Evolutionary conservation across 2,797 vertebrate genomes (phyloP).

Genomic region (Dendrocincla tyrannina): DNA sequence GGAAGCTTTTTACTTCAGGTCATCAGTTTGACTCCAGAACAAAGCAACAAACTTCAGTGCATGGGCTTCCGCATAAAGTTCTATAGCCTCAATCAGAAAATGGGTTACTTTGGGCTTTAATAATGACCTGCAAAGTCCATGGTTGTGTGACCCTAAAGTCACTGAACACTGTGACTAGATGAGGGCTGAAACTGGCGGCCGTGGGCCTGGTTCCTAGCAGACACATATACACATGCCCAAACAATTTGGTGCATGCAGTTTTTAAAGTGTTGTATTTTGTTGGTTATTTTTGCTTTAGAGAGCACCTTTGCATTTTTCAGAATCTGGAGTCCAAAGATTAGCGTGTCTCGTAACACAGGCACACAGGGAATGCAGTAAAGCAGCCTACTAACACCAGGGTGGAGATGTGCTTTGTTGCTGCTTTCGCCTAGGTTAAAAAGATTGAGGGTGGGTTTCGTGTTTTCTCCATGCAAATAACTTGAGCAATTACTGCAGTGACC

Average conservation of each 20-base stretch:
- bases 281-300: neutral
- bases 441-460: neutral
- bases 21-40: neutral
- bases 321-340: neutral
- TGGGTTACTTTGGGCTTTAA: neutral
- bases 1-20: neutral
- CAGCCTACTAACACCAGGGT: neutral
- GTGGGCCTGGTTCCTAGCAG: neutral
- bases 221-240: neutral
- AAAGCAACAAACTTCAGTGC: neutral
- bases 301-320: neutral
- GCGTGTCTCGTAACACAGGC: neutral
- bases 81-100: neutral
- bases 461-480: neutral
- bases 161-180: neutral
- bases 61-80: neutral
- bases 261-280: neutral
- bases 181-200: neutral
- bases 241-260: neutral
- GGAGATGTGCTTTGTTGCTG: neutral
- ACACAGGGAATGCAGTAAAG: neutral
- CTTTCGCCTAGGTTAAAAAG: neutral
- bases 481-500: neutral
- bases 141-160: neutral
- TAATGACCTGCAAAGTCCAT: neutral